Conservation (phyloP, 2,113 vertebrate genomes). For the Podarcis cretensis region DNA sequence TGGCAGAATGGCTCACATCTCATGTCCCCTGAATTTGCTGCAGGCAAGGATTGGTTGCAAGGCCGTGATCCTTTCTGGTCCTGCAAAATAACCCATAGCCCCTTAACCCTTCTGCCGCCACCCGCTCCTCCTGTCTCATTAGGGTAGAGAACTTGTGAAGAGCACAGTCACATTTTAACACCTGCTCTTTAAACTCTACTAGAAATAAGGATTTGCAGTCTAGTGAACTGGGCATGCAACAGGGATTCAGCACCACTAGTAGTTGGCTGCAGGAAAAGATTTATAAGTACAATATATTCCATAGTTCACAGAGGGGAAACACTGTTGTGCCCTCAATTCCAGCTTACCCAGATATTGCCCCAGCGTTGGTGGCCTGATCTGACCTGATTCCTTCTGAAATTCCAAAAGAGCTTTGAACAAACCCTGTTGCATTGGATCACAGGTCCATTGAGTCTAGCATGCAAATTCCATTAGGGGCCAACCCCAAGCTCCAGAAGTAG, state of each 20-base stretch:
- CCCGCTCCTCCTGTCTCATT: background rate
- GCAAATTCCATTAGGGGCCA: background rate
- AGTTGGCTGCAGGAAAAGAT: background rate
- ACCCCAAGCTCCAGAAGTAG: background rate
- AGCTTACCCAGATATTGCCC: no score
- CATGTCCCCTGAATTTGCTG: background rate
- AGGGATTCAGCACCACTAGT: background rate
- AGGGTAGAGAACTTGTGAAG: background rate
- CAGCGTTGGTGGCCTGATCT: background rate
- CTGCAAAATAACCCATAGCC: background rate
- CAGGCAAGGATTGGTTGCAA: background rate
- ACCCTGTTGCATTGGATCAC: background rate
- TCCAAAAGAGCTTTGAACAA: accelerated
- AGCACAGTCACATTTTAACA: background rate
- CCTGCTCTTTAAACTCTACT: background rate
- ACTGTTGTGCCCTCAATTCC: background rate
- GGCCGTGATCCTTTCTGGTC: background rate
- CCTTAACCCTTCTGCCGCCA: background rate
- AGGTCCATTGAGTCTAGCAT: background rate
- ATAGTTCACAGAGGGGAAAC: background rate
- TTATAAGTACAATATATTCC: no score
- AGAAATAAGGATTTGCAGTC: background rate
- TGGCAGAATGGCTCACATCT: background rate
- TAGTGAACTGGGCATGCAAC: background rate
- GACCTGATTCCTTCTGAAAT: no score